Percentiles rank a stretch among this genome's conserved stretches.
Conservation (phyloP, 2,113 vertebrate genomes). For the Paraplagusia blochii region DNA sequence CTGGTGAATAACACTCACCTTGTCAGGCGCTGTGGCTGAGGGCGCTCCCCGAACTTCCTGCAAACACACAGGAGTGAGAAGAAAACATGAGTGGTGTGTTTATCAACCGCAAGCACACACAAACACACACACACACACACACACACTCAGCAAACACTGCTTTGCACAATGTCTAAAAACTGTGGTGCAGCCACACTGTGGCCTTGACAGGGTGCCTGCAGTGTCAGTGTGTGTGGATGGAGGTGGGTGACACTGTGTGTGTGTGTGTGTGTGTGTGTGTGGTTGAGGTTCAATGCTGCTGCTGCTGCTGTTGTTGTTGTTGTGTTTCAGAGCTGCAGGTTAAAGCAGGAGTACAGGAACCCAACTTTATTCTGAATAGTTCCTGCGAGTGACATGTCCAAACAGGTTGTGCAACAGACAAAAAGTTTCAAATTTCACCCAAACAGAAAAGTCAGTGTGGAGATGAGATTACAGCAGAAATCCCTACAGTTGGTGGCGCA, state of each 20-base stretch:
- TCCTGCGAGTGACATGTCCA: neutral
- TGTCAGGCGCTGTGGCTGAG: constrained; percentile 97
- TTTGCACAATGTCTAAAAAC: constrained; percentile 23
- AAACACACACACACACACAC: constrained; percentile 55
- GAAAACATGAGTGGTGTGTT: constrained; percentile 50
- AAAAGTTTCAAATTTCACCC: neutral
- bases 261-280: too few relatives aligned
- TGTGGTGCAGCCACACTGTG: constrained; percentile 21
- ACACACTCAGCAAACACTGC: constrained; percentile 44
- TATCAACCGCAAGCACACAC: constrained; percentile 50
- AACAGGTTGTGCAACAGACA: constrained; percentile 1
- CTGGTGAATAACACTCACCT: constrained; percentile 78
- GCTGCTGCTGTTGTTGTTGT: too few relatives aligned
- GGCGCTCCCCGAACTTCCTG: constrained; percentile 99
- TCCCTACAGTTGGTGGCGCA: neutral
- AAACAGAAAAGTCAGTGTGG: neutral
- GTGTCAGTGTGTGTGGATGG: constrained; percentile 30
- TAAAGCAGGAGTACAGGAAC: constrained; percentile 2
- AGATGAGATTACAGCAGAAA: neutral
- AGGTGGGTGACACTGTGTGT: constrained; percentile 10
- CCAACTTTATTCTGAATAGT: constrained; percentile 8
- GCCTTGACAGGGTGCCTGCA: constrained; percentile 33
- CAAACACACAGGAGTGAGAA: constrained; percentile 58
- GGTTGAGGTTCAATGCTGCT: neutral
- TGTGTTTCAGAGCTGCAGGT: neutral